Evolutionary conservation across 1,140 invertebrate genomes (phyloP), one percentile per base, ranked within the genome.

Genomic region (Penaeus japonicus): DNA sequence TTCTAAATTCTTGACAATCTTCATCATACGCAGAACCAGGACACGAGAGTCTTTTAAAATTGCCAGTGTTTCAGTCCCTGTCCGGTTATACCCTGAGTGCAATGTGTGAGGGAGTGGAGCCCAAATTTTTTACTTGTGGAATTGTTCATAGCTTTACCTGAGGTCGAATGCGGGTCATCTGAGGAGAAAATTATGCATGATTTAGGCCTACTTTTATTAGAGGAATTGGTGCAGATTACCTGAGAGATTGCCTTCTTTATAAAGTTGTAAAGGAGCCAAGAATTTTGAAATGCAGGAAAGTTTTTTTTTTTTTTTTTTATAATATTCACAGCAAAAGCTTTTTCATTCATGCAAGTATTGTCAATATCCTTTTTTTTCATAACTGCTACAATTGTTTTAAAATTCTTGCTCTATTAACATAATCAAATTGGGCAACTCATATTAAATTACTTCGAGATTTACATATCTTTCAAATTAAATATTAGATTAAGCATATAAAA

Each of bases 131-230:
- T 47, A 47, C 47, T 47, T 47, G 35, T 79, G 53, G 77, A 80
- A 86, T 62, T 53, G n/a, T 55, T 87, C 55, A 70, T 78, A 57
- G 59, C 79, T 83, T 88, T 88, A 88, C 87, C 87, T 88, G 87
- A 27, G 65, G 87, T 88, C 70, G 87, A 88, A 88, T 88, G 87
- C 87, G 79, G 87, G 18, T 88, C 87, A 88, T 88, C 87, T 88
- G 87, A 88, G 87, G 87, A 83, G 55, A 75, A 88, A 88, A 88
- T 83, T 55, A 84, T 77, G 53, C 54, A 24, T n/a, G 87, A 39
- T 83, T 83, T 75, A 88, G 65, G 65, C 80, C 81, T 83, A 83
- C 73, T 77, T 53, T 77, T 62, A 22, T 54, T 32, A 59, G 80
- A 54, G 83, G 47, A 55, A 47, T 30, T 79, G 62, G 73, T 78